Evolutionary conservation across 2,888 invertebrate genomes (phyloP).

Genomic region (Amitus sp.): DNA sequence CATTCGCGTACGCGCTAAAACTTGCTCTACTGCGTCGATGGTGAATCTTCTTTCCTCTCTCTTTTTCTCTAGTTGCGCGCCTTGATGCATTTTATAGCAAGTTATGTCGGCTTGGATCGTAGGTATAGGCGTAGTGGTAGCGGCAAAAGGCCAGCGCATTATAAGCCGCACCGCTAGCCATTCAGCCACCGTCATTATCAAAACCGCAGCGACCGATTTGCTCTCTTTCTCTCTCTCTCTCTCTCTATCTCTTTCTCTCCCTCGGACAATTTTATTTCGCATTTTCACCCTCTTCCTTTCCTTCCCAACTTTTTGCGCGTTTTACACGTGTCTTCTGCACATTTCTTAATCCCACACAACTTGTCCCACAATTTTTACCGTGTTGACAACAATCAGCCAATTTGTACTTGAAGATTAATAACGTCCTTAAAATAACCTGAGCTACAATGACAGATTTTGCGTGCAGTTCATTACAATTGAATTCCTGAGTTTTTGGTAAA

Average conservation of each 20-base stretch:
- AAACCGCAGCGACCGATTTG: conserved; percentile 39
- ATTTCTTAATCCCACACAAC: too few species aligned
- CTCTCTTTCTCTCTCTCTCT: too few species aligned
- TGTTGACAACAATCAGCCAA: neutral
- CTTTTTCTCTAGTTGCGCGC: neutral
- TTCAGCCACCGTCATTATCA: conserved; percentile 37
- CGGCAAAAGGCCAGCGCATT: conserved; percentile 17
- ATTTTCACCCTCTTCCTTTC: neutral
- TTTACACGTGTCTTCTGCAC: conserved; percentile 27
- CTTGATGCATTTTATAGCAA: conserved; percentile 29
- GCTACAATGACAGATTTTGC: too few species aligned
- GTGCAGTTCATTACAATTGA: too few species aligned
- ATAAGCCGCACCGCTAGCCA: conserved; percentile 25
- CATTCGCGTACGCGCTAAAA: conserved; percentile 28
- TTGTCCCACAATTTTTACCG: neutral
- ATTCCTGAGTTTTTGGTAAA: too few species aligned
- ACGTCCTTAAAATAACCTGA: too few species aligned
- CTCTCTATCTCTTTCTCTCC: too few species aligned
- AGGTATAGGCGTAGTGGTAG: conserved; percentile 20
- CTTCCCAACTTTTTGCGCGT: conserved; percentile 18
- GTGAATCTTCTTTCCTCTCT: too few species aligned
- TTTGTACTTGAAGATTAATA: too few species aligned
- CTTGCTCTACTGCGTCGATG: conserved; percentile 17
- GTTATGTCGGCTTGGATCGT: too few species aligned
- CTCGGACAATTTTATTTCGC: conserved; percentile 31